Percentiles rank a stretch among this genome's conserved stretches.
phyloP scores from a whole-genome alignment of 2,797 vertebrate species.

The Sardinella longiceps region DNA sequence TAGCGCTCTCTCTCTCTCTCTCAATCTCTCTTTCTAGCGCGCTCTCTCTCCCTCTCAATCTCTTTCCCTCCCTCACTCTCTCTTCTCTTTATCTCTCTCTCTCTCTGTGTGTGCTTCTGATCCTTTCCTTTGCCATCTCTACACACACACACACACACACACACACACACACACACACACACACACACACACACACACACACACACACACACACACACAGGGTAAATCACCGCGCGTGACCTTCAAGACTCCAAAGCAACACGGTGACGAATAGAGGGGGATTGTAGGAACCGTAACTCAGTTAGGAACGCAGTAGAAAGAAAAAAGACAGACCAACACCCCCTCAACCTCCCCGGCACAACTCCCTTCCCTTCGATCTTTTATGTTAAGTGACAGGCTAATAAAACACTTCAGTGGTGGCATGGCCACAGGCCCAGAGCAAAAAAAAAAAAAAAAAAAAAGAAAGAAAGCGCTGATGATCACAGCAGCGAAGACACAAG shows the following conservation, averaged over 20 bases:
- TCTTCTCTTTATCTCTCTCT: not conserved
- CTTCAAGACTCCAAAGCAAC: constrained; percentile 23
- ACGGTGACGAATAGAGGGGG: not conserved
- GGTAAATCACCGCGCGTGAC: not conserved
- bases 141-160: not conserved
- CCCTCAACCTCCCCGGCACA: too few species aligned
- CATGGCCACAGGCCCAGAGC: constrained; percentile 41
- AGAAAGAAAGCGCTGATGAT: constrained; percentile 28
- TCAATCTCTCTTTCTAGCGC: not conserved
- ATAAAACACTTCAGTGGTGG: constrained; percentile 42
- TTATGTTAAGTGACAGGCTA: constrained; percentile 14
- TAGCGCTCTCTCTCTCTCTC: not conserved
- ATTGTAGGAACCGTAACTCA: constrained; percentile 5
- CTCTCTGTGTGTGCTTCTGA: not conserved
- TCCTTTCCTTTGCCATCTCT: not conserved
- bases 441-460: not conserved
- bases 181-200: not conserved
- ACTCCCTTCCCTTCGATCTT: not conserved
- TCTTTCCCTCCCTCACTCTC: not conserved
- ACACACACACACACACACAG: not conserved
- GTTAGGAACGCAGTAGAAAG: not conserved
- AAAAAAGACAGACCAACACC: not conserved
- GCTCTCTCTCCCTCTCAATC: not conserved
- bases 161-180: not conserved
- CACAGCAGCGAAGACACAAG: constrained; percentile 13